Evolutionary conservation across 2,888 invertebrate species (phyloP).

Genomic region (Phyllotreta striolata): DNA sequence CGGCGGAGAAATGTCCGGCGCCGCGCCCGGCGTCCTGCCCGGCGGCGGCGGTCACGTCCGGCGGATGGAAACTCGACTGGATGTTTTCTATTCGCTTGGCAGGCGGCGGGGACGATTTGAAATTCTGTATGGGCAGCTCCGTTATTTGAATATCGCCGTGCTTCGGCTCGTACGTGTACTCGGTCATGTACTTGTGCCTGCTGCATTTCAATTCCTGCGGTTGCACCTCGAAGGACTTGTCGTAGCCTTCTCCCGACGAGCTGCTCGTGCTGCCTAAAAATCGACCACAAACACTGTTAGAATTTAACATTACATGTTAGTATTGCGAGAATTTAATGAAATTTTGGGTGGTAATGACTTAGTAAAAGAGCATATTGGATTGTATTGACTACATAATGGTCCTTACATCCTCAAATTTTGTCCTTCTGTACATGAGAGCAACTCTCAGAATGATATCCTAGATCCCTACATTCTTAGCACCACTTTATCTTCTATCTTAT

Average conservation of each 20-base stretch:
- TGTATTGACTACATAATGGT: no score
- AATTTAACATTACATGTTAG: not conserved
- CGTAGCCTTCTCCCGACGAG: conserved; percentile 68
- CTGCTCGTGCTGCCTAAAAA: conserved; percentile 70
- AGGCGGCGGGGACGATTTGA: conserved; percentile 67
- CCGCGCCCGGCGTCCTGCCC: conserved; percentile 58
- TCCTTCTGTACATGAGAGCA: no score
- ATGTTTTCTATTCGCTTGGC: conserved; percentile 64
- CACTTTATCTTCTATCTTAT: no score
- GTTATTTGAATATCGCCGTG: conserved; percentile 69
- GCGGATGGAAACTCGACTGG: conserved; percentile 55
- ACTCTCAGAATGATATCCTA: no score
- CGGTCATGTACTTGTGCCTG: conserved; percentile 69
- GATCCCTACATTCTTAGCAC: no score
- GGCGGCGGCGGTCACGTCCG: conserved; percentile 62
- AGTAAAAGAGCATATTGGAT: no score
- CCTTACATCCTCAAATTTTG: no score
- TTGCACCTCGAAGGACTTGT: conserved; percentile 59
- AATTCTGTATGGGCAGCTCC: conserved; percentile 71
- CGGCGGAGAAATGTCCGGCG: conserved; percentile 71
- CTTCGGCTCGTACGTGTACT: conserved; percentile 69
- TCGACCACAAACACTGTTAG: not conserved
- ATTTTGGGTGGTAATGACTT: not conserved
- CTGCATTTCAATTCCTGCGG: conserved; percentile 59
- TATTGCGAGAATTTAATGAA: not conserved